These are phyloP conservation scores for Popillia japonica DNA, from an alignment of 1,140 invertebrate genomes.

Conservation along the genomic window DNA sequence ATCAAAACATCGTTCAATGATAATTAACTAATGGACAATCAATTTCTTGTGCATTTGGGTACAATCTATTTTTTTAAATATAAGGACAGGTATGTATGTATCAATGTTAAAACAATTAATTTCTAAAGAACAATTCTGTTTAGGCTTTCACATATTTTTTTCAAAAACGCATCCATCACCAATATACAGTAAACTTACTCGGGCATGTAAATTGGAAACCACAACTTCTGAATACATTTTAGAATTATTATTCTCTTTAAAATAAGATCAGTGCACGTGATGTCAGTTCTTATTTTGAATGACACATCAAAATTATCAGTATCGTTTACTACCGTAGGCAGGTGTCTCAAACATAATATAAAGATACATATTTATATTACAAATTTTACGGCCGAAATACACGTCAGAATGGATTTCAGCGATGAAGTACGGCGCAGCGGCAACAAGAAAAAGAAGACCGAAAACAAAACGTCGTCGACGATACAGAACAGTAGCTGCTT, in stretches of 20 bases:
- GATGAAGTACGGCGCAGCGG: neutral
- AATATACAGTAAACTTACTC: neutral
- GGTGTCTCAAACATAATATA: neutral
- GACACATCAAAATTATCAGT: conserved; percentile 19
- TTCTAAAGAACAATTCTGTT: no score
- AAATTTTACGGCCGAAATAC: conserved; percentile 25
- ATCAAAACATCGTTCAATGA: no score
- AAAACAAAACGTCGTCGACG: conserved; percentile 20
- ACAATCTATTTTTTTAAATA: no score
- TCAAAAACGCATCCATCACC: no score
- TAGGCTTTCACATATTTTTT: no score
- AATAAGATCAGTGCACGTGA: conserved; percentile 11
- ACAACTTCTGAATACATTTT: conserved; percentile 4
- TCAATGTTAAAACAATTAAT: no score
- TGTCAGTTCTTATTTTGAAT: neutral
- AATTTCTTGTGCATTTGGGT: no score
- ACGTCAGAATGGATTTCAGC: conserved; percentile 1
- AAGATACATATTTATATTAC: conserved; percentile 34
- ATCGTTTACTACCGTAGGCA: conserved; percentile 20
- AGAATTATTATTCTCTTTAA: conserved; percentile 7
- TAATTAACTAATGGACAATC: no score
- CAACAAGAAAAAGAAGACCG: conserved; percentile 21
- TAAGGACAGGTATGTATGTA: no score
- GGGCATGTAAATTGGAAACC: neutral
- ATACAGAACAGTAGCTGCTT: conserved; percentile 31